Evolutionary conservation across 2,113 vertebrate genomes (phyloP), one percentile per base, ranked within the genome.

Genomic region (Hemiprocne comata): DNA sequence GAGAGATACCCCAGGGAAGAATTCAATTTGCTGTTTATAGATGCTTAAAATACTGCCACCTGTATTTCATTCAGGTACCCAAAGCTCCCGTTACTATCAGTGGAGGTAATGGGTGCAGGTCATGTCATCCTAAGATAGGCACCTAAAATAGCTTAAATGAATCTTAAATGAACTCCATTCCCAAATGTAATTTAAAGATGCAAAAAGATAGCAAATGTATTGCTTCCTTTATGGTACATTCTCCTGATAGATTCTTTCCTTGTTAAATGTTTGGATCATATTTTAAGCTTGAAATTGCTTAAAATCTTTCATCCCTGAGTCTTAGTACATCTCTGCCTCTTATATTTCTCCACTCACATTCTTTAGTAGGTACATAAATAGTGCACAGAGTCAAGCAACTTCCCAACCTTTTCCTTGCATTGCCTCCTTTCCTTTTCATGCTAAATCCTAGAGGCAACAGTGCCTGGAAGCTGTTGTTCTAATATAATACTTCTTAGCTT

Each of bases 131-230:
- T 38, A 16, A 81, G 85, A 86, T 3, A 60, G 51, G 29, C 34
- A 16, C 31, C 55, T 50, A 26, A 71, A 71, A 44, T 5, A 71
- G 79, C 61, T 71, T 48, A 11, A 81, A 57, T 36, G 29, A 87
- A 38, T 77, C 73, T 17, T 36, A 38, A 70, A 50, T 28, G 9
- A 94, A 65, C 70, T 85, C 78, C 46, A 2, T 19, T 94, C 86
- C 91, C 87, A 66, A 67, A 79, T 33, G 83, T 71, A 75, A 94
- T 96, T 96, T 85, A 78, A 72, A 90, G 86, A 79, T 60, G 86
- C 84, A 55, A 28, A 31, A 13, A 21, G 89, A 82, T 46, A 85
- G 83, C 70, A 58, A 69, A 82, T 5, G 29, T 38, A 34, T 74
- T 9, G 48, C 83, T 82, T 82, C 71, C 83, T 66, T 18, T 25